phyloP scores from a whole-genome alignment of 2,797 vertebrate genomes.

The Hippoglossus hippoglossus region DNA sequence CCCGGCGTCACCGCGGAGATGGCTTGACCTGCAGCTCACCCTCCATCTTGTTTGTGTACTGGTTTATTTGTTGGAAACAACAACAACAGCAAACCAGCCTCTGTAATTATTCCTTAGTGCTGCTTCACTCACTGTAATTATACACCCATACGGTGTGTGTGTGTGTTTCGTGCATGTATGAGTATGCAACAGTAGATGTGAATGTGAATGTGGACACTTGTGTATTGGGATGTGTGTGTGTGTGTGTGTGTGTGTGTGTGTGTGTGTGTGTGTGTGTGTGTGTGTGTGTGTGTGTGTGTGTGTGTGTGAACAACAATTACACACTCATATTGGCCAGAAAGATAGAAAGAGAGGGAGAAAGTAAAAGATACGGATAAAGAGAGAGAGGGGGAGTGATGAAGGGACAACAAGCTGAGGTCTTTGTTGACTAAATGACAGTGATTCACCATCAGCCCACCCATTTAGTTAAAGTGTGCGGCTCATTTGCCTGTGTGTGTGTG shows the following conservation, averaged over 20 bases:
- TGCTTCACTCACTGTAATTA: constrained; percentile 83
- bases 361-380: constrained; percentile 18
- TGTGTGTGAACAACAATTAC: constrained; percentile 48
- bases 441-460: constrained; percentile 72
- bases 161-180: constrained; percentile 9
- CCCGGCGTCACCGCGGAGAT: constrained; percentile 38
- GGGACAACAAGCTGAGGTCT: constrained; percentile 76
- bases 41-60: constrained; percentile 81
- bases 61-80: constrained; percentile 82
- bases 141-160: constrained; percentile 63
- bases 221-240: constrained; percentile 9
- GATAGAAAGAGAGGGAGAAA: constrained; percentile 28
- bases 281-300: neutral
- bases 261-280: constrained; percentile 3
- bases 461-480: constrained; percentile 72
- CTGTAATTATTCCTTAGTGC: constrained; percentile 84
- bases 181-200: too few relatives aligned
- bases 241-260: neutral
- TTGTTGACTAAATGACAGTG: constrained; percentile 78
- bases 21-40: constrained; percentile 65
- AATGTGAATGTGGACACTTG: neutral
- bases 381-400: constrained; percentile 30
- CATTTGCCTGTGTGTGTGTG: constrained; percentile 53
- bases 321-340: constrained; percentile 42
- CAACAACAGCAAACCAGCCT: constrained; percentile 75